Conservation (phyloP, 2,113 vertebrate species). For the Eulacestoma nigropectus region DNA sequence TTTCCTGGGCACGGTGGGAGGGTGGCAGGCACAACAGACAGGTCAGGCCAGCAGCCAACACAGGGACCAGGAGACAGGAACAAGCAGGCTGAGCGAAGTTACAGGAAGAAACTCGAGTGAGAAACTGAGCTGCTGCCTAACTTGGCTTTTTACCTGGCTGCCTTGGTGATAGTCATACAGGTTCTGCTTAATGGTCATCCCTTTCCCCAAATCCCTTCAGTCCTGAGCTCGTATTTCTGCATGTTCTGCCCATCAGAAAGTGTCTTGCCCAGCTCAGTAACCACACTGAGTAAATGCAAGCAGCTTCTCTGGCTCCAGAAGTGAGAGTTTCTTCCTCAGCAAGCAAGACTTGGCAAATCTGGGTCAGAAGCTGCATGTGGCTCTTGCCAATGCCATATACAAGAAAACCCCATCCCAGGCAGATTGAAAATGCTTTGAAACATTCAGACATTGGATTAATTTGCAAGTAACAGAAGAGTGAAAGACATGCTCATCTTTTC, state of each 20-base stretch:
- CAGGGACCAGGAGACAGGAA: not conserved
- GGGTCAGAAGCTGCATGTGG: not conserved
- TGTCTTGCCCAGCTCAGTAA: not conserved
- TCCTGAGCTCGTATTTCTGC: fast-evolving
- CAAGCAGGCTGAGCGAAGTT: not conserved
- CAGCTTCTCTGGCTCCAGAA: not conserved
- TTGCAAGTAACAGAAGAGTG: not conserved
- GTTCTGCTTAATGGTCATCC: not conserved
- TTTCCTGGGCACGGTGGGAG: not conserved
- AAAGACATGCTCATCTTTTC: not conserved
- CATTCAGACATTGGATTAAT: not conserved
- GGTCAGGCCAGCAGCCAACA: not conserved
- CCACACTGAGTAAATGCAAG: not conserved
- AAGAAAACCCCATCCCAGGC: not conserved
- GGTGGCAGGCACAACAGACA: not conserved
- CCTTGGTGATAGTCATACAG: not conserved
- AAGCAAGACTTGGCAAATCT: not conserved
- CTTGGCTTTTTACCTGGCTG: not conserved
- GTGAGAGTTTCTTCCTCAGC: not conserved
- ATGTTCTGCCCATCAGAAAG: not conserved
- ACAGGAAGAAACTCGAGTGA: fast-evolving
- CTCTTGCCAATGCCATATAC: not conserved
- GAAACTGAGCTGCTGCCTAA: not conserved
- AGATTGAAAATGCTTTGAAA: not conserved
- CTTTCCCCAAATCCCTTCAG: not conserved